Conservation (phyloP, 2,888 invertebrate species). For the Piscicola geometra region DNA sequence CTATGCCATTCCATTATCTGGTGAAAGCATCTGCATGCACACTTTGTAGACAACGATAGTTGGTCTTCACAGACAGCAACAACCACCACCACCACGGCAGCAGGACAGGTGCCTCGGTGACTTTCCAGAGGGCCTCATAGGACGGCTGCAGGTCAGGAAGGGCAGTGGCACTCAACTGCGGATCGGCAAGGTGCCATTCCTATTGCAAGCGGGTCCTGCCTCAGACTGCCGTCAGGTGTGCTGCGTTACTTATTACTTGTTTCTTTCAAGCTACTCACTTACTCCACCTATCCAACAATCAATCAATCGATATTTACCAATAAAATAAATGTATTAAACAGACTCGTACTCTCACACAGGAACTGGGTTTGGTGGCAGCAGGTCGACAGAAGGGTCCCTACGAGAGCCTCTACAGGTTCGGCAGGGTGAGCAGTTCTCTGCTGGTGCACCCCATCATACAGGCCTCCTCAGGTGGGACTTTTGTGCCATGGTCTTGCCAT, state of each 20-base stretch:
- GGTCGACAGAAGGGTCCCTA: not conserved
- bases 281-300: too few relatives aligned
- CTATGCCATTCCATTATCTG: too few relatives aligned
- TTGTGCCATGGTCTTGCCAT: too few relatives aligned
- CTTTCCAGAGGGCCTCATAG: not conserved
- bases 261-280: too few relatives aligned
- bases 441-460: not conserved
- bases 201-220: not conserved
- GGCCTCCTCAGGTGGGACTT: not conserved
- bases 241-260: too few relatives aligned
- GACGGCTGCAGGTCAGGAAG: not conserved
- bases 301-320: too few relatives aligned
- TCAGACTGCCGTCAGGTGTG: not conserved
- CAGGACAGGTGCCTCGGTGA: not conserved
- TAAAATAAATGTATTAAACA: too few relatives aligned
- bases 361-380: not conserved
- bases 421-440: not conserved
- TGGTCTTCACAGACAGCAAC: too few relatives aligned
- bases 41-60: too few relatives aligned
- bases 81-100: not conserved
- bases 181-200: not conserved
- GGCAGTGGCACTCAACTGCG: not conserved
- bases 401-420: conserved; percentile 11
- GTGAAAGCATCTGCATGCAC: too few relatives aligned
- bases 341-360: not conserved